phyloP scores from a whole-genome alignment of 2,113 vertebrate species.

The Agapornis roseicollis region DNA sequence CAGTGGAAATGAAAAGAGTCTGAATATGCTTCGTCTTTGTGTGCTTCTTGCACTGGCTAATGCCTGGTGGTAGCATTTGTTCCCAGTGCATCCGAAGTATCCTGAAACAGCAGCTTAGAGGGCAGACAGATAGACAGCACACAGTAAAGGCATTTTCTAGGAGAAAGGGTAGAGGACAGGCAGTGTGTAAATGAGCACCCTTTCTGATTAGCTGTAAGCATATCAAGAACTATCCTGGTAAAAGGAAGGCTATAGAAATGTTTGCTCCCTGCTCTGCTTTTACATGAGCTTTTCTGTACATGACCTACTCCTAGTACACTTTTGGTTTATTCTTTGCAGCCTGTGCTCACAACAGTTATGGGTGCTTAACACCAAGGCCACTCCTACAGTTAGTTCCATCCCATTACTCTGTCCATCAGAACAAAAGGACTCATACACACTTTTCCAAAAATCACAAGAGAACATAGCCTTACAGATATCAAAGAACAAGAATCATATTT shows the following conservation, averaged over 20 bases:
- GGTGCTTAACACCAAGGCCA: not conserved
- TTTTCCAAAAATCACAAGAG: not conserved
- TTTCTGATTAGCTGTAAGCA: not conserved
- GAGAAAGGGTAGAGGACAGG: not conserved
- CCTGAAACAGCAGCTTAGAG: not conserved
- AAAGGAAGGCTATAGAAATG: not conserved
- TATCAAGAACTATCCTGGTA: not conserved
- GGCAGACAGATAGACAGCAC: not conserved
- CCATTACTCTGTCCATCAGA: not conserved
- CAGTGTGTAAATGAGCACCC: fast-evolving
- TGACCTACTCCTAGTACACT: not conserved
- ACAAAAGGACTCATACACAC: not conserved
- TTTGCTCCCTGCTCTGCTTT: not conserved
- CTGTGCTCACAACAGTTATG: not conserved
- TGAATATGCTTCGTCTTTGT: not conserved
- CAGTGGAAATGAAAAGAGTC: not conserved
- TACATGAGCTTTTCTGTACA: not conserved
- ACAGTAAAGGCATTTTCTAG: not conserved
- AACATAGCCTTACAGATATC: not conserved
- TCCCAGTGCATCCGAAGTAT: not conserved
- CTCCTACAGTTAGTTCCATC: not conserved
- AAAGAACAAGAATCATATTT: not conserved
- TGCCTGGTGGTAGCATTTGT: not conserved
- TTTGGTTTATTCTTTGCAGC: not conserved
- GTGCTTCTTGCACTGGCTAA: not conserved